Conservation (phyloP, 2,113 vertebrate species). For the Ceratotherium simum region DNA sequence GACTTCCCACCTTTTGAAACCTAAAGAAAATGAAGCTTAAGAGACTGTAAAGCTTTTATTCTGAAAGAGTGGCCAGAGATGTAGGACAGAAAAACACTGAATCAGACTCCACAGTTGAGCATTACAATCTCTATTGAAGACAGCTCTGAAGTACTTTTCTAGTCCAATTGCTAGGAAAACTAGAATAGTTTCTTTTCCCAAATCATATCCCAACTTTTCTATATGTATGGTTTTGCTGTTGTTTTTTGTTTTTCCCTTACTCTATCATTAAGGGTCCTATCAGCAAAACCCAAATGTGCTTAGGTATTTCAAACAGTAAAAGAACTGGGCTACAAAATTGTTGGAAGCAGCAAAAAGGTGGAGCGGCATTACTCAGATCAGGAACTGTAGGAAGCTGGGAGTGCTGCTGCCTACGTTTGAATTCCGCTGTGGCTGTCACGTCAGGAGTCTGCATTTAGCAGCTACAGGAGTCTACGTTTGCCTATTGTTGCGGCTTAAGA, state of each 20-base stretch:
- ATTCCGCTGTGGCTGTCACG: background rate
- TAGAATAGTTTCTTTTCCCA: background rate
- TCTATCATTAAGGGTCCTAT: background rate
- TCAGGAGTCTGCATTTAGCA: background rate
- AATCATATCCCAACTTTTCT: background rate
- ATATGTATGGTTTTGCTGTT: background rate
- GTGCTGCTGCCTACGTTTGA: fast-evolving
- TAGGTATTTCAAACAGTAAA: background rate
- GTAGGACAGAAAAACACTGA: background rate
- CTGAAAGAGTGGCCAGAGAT: background rate
- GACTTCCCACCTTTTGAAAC: background rate
- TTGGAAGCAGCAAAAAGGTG: background rate
- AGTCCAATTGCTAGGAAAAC: background rate
- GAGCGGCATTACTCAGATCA: background rate
- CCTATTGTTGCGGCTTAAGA: background rate
- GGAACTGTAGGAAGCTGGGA: background rate
- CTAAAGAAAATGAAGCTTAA: background rate
- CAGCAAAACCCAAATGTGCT: background rate
- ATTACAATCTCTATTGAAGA: background rate
- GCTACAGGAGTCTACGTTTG: background rate
- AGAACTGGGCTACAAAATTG: background rate
- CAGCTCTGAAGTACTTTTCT: background rate
- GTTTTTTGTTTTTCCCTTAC: background rate
- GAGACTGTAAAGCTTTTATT: background rate
- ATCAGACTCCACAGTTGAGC: background rate